These are phyloP conservation scores for Phainopepla nitens DNA, from an alignment of 2,113 vertebrate species.

Conservation along the genomic window DNA sequence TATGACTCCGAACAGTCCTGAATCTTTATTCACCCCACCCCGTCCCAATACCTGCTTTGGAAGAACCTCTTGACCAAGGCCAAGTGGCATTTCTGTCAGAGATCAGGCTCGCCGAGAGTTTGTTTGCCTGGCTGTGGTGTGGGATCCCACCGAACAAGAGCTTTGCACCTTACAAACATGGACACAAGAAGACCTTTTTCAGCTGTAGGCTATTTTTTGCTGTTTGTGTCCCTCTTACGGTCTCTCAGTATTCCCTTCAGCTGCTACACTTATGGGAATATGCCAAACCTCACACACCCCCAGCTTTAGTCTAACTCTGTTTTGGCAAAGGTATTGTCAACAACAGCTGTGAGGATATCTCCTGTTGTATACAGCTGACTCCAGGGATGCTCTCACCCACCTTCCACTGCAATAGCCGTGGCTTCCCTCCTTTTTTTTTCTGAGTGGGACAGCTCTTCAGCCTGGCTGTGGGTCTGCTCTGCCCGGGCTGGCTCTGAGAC, in stretches of 20 bases:
- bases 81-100: neutral
- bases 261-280: neutral
- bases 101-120: neutral
- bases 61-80: neutral
- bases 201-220: neutral
- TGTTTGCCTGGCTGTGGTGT: fast-evolving
- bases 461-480: neutral
- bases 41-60: neutral
- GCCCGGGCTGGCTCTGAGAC: neutral
- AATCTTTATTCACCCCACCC: neutral
- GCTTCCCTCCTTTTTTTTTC: neutral
- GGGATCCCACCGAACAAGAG: neutral
- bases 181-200: neutral
- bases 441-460: neutral
- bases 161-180: fast-evolving
- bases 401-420: fast-evolving
- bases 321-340: neutral
- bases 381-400: neutral
- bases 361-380: neutral
- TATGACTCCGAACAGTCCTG: neutral
- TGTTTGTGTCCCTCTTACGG: neutral
- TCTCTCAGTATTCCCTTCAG: neutral
- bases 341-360: neutral
- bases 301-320: neutral
- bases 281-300: neutral